These are phyloP conservation scores for Macrotus californicus DNA, from an alignment of 2,113 vertebrate genomes.

Conservation along the genomic window DNA sequence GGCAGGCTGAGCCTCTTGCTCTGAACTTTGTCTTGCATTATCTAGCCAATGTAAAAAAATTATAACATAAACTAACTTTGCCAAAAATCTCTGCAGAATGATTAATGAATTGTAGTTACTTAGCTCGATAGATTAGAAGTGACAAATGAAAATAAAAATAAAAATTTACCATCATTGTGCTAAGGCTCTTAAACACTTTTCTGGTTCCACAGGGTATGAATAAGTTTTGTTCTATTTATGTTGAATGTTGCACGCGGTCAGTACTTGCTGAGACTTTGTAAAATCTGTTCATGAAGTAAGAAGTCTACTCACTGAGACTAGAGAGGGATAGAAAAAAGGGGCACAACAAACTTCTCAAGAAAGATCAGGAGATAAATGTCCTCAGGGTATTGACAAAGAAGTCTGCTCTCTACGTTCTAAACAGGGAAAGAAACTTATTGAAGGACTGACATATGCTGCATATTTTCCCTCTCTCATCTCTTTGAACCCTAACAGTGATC, in stretches of 20 bases:
- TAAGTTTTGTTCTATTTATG: background rate
- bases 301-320: background rate
- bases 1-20: rapidly evolving
- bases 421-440: background rate
- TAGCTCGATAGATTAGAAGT: background rate
- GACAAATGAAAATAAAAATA: background rate
- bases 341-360: background rate
- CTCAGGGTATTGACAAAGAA: background rate
- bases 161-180: background rate
- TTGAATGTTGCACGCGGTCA: background rate
- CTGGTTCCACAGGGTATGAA: background rate
- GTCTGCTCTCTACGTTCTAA: background rate
- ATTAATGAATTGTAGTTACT: background rate
- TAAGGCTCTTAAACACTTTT: background rate
- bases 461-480: background rate
- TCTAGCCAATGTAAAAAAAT: background rate
- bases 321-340: background rate
- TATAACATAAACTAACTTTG: background rate
- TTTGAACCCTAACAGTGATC: background rate
- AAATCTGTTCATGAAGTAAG: background rate
- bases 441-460: background rate
- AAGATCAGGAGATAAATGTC: background rate
- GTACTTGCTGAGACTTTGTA: background rate
- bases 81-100: background rate
- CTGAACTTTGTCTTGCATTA: background rate